phyloP scores from a whole-genome alignment of 1,140 invertebrate species.

The Drosophila prosaltans region DNA sequence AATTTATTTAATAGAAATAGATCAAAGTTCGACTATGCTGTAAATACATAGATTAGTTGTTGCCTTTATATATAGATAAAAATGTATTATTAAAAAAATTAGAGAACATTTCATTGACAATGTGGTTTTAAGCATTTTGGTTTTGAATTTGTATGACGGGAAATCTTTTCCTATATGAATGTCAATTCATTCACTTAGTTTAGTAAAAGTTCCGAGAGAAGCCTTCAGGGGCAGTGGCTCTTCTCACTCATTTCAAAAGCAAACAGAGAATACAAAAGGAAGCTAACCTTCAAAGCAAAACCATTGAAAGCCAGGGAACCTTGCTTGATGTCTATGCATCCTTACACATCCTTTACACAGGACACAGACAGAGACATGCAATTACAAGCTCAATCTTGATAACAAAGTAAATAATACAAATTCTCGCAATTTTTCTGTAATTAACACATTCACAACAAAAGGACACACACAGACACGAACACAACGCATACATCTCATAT shows the following conservation, averaged over 20 bases:
- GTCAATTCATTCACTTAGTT: background rate
- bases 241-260: background rate
- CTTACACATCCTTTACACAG: constrained; percentile 13
- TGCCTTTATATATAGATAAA: too few relatives aligned
- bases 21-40: too few relatives aligned
- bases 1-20: too few relatives aligned
- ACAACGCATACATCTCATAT: constrained; percentile 34
- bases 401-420: constrained; percentile 80
- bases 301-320: constrained; percentile 22
- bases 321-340: constrained; percentile 16
- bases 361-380: constrained; percentile 27
- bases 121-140: too few relatives aligned
- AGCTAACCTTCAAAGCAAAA: constrained; percentile 33
- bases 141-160: too few relatives aligned
- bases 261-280: constrained; percentile 6
- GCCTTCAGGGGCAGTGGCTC: constrained; percentile 18
- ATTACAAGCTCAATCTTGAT: constrained; percentile 61
- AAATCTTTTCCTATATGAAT: background rate
- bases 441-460: constrained; percentile 69
- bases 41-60: too few relatives aligned
- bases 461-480: constrained; percentile 22
- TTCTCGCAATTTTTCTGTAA: constrained; percentile 79
- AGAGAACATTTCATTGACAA: too few relatives aligned
- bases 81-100: too few relatives aligned
- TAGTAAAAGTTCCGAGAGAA: background rate